These are phyloP conservation scores for Megathymus violae DNA, from an alignment of 1,140 invertebrate species.

Conservation along the genomic window DNA sequence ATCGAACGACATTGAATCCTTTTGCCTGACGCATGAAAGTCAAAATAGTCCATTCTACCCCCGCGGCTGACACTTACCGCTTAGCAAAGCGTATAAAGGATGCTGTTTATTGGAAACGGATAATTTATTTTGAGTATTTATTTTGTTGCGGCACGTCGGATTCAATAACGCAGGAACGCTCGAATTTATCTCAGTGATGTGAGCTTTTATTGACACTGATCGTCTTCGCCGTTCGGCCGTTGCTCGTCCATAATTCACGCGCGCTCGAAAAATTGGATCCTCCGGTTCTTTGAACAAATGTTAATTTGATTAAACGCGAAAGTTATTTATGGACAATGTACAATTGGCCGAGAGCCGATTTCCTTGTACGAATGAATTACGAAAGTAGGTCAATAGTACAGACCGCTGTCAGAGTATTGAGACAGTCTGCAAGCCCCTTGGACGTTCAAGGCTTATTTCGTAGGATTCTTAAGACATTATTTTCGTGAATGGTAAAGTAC, in stretches of 20 bases:
- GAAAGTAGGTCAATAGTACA: slow-evolving; percentile 36
- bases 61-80: slow-evolving; percentile 44
- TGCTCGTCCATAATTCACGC: slow-evolving; percentile 25
- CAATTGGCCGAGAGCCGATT: slow-evolving; percentile 31
- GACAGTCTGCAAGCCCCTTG: slow-evolving; percentile 29
- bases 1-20: slow-evolving; percentile 40
- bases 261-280: slow-evolving; percentile 17
- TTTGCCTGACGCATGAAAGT: slow-evolving; percentile 35
- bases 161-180: slow-evolving; percentile 73
- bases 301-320: slow-evolving; percentile 30
- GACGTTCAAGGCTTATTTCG: slow-evolving; percentile 20
- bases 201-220: slow-evolving; percentile 53
- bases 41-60: slow-evolving; percentile 37
- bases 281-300: slow-evolving; percentile 26
- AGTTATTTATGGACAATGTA: slow-evolving; percentile 32
- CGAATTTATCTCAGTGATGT: slow-evolving; percentile 49
- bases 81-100: slow-evolving; percentile 53
- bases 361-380: slow-evolving; percentile 43
- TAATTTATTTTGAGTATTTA: slow-evolving; percentile 82
- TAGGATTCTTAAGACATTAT: slow-evolving; percentile 39
- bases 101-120: slow-evolving; percentile 80
- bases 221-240: slow-evolving; percentile 35
- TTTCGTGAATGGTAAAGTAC: slow-evolving; percentile 41
- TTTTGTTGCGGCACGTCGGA: slow-evolving; percentile 63
- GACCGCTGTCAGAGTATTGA: slow-evolving; percentile 2